phyloP scores from a whole-genome alignment of 2,888 invertebrate species.

The Cantharis lateralis region DNA sequence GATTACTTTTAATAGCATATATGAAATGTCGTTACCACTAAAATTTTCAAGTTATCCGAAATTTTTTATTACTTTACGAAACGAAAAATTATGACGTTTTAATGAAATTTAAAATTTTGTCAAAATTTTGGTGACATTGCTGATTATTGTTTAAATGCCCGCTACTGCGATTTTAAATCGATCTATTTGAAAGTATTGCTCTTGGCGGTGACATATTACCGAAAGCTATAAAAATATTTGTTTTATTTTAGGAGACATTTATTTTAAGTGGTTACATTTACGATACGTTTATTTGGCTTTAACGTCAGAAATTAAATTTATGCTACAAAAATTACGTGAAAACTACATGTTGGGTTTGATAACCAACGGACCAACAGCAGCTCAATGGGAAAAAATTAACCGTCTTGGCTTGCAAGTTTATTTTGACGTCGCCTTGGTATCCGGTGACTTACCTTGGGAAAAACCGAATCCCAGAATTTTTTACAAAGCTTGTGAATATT shows the following conservation, averaged over 20 bases:
- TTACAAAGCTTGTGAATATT: constrained; percentile 76
- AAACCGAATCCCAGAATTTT: constrained; percentile 85
- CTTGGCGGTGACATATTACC: neutral
- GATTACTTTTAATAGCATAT: constrained; percentile 52
- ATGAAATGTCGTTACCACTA: neutral
- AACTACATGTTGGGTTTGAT: constrained; percentile 80
- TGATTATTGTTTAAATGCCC: neutral
- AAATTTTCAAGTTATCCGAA: neutral
- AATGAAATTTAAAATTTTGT: neutral
- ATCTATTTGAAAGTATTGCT: neutral
- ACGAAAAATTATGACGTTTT: neutral
- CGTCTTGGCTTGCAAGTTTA: constrained; percentile 70
- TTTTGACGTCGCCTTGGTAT: constrained; percentile 81
- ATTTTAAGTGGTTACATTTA: constrained; percentile 77
- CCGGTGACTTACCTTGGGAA: constrained; percentile 85
- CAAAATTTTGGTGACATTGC: neutral
- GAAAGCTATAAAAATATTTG: neutral
- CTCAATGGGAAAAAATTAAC: constrained; percentile 88
- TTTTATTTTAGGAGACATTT: constrained; percentile 66
- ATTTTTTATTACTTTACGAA: neutral
- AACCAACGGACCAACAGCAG: constrained; percentile 84
- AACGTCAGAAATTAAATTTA: constrained; percentile 68
- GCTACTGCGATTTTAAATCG: neutral
- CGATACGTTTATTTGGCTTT: constrained; percentile 78
- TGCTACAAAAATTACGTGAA: constrained; percentile 72